Evolutionary conservation across 2,113 vertebrate genomes (phyloP), one percentile per base, ranked within the genome.

Genomic region (Hemiscyllium ocellatum): DNA sequence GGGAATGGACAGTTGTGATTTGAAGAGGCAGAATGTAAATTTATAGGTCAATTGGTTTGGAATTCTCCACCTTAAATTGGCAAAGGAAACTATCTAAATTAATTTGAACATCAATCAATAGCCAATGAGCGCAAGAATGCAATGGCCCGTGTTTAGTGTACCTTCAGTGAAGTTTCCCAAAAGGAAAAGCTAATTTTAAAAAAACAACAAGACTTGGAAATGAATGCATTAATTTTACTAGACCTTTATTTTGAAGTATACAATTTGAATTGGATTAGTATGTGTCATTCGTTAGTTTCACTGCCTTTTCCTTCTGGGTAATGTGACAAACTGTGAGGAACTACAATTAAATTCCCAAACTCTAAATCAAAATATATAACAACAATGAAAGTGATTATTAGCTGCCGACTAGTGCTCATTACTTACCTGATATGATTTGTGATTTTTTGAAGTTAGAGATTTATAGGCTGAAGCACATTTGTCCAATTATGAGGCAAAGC

Each of bases 401-500:
- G 5, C 61, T 93, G 15, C 20, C 15, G 61, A 93, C 33, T 20
- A 6, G 15, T 22, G 29, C n/a, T 93, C 89, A 93, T 68, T 66
- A 22, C 89, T 93, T 93, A 66, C 22, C 4, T 37, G 22, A 93
- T 33, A 22, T 93, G 56, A 4, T 65, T 6, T 93, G 61, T 61
- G 66, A 93, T 22, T 37, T n/a, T 93, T 56, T 93, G 89, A 93
- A 93, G 37, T 83, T 83, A 42, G 20, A 42, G 19, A 66, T 68
- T 93, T 66, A 93, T 22, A 93, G 61, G 61, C 89, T 93, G 65
- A 37, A 20, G n/a, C 33, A 66, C n/a, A 66, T 22, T 66, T n/a
- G 37, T 93, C 56, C 6, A 93, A 93, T 68, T 93, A 93, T 66
- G 89, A 93, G 61, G 61, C 89, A 66, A 93, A 66, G 87, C 56